Evolutionary conservation across 2,797 vertebrate species (phyloP).

Genomic region (Molossus molossus): DNA sequence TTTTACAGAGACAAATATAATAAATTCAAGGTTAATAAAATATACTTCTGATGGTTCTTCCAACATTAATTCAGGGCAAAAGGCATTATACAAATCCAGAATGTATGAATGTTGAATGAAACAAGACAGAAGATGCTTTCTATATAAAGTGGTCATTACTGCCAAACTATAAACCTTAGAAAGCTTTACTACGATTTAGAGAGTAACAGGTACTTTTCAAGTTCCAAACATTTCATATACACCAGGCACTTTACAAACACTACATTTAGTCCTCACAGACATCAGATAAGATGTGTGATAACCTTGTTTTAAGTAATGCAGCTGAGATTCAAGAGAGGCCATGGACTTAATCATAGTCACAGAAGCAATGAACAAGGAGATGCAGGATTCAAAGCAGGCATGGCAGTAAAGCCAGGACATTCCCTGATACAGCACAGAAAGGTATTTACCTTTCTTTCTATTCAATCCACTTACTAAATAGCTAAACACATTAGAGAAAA

Average conservation of each 20-base stretch:
- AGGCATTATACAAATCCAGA: conserved; percentile 10
- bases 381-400: not conserved
- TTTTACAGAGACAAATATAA: conserved; percentile 49
- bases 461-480: conserved; percentile 34
- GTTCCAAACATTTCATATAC: not conserved
- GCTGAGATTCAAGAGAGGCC: not conserved
- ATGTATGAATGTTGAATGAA: not conserved
- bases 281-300: not conserved
- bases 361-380: not conserved
- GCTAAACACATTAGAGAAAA: not conserved
- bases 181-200: conserved; percentile 32
- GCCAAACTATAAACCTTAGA: not conserved
- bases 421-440: not conserved
- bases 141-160: not conserved
- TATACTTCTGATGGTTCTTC: conserved; percentile 30
- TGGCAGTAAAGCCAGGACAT: not conserved
- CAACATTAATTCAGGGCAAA: conserved; percentile 45
- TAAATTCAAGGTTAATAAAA: conserved; percentile 54
- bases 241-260: not conserved
- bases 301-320: not conserved
- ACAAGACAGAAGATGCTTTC: not conserved
- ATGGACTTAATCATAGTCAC: not conserved
- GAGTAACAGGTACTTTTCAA: not conserved
- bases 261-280: not conserved
- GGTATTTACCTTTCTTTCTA: not conserved